Evolutionary conservation across 2,797 vertebrate species (phyloP).

Genomic region (Erpetoichthys calabaricus): DNA sequence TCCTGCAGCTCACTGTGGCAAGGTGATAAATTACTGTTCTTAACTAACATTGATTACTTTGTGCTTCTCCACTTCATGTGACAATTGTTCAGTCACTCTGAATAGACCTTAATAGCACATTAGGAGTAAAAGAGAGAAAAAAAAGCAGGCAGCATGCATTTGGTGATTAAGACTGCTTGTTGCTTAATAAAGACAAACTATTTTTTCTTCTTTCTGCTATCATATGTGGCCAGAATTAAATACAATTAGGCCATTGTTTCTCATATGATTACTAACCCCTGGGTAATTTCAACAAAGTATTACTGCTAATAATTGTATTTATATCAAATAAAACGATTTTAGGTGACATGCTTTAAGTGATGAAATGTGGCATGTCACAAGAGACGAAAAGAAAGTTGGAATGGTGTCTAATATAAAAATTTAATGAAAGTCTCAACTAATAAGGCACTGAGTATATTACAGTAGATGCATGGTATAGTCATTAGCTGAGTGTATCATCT

Average conservation of each 20-base stretch:
- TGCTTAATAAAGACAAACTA: conserved; percentile 73
- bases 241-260: conserved; percentile 25
- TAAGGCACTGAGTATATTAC: too few species aligned
- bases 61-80: conserved; percentile 75
- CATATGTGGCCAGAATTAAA: conserved; percentile 25
- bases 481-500: too few species aligned
- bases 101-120: conserved; percentile 82
- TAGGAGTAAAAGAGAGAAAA: conserved; percentile 60
- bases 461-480: too few species aligned
- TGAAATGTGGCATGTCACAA: too few species aligned
- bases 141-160: conserved; percentile 46
- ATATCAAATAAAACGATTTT: too few species aligned
- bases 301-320: too few species aligned
- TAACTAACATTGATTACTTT: conserved; percentile 94
- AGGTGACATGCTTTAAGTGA: too few species aligned
- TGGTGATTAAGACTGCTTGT: conserved; percentile 62
- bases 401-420: too few species aligned
- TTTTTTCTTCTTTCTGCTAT: conserved; percentile 28
- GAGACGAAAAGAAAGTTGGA: too few species aligned
- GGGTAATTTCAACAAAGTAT: neutral
- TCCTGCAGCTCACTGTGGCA: conserved; percentile 77
- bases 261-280: conserved; percentile 16
- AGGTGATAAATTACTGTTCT: conserved; percentile 97
- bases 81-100: conserved; percentile 86
- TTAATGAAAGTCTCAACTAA: too few species aligned